phyloP scores from a whole-genome alignment of 2,113 vertebrate genomes.

The Paratilapia polleni region DNA sequence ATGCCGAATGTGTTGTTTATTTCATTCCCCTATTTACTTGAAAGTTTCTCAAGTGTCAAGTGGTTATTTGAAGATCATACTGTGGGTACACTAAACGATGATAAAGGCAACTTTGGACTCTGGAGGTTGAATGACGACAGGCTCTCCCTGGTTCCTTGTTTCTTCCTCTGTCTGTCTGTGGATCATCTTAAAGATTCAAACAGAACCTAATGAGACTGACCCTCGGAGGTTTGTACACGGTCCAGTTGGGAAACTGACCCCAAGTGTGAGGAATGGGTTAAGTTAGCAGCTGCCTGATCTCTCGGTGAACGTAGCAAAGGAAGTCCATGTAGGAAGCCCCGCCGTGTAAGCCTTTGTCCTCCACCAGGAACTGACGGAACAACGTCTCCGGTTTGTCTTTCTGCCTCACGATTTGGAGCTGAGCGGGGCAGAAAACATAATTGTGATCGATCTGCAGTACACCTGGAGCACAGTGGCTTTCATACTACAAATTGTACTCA shows the following conservation, averaged over 20 bases:
- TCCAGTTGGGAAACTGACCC: slow-evolving; percentile 4
- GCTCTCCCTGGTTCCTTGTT: not conserved
- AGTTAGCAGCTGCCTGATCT: slow-evolving; percentile 92
- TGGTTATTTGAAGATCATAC: slow-evolving; percentile 51
- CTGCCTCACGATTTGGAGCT: slow-evolving; percentile 91
- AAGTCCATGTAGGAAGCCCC: slow-evolving; percentile 94
- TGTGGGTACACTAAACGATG: slow-evolving; percentile 9
- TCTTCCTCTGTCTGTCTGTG: slow-evolving; percentile 16
- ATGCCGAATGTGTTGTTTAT: not conserved
- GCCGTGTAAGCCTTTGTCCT: slow-evolving; percentile 92
- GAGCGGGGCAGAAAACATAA: not conserved
- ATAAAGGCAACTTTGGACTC: slow-evolving; percentile 64
- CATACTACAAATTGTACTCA: not conserved
- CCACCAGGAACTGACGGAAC: slow-evolving; percentile 92
- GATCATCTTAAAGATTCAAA: slow-evolving; percentile 7
- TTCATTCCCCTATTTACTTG: slow-evolving; percentile 3
- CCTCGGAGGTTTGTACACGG: slow-evolving; percentile 23
- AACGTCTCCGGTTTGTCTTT: slow-evolving; percentile 88
- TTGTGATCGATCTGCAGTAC: not conserved
- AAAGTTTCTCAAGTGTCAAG: slow-evolving; percentile 28
- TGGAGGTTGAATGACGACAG: not conserved
- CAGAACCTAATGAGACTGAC: slow-evolving; percentile 13
- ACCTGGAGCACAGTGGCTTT: not conserved
- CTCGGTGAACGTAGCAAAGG: slow-evolving; percentile 90
- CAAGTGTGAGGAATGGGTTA: slow-evolving; percentile 62